Conservation (phyloP, 2,888 invertebrate genomes). For the Gymnocheta viridis region DNA sequence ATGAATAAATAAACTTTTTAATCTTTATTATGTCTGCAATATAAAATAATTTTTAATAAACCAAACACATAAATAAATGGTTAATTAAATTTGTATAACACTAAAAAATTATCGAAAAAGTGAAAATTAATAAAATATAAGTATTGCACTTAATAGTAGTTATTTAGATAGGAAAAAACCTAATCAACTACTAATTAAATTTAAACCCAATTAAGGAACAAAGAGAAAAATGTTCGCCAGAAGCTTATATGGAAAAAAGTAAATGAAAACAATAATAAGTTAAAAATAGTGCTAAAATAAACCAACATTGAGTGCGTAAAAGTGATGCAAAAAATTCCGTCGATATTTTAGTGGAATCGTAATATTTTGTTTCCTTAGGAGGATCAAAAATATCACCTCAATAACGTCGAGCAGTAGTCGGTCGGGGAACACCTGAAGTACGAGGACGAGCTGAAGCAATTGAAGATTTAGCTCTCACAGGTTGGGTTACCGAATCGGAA, state of each 20-base stretch:
- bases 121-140: not conserved
- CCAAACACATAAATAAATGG: not conserved
- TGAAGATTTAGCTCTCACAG: constrained; percentile 83
- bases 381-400: constrained; percentile 71
- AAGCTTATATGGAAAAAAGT: constrained; percentile 70
- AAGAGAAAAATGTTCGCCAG: not conserved
- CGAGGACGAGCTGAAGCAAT: constrained; percentile 82
- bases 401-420: constrained; percentile 82
- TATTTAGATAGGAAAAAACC: not conserved
- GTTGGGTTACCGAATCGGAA: constrained; percentile 84
- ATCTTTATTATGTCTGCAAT: constrained; percentile 16
- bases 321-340: constrained; percentile 51
- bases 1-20: constrained; percentile 2
- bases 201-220: not conserved
- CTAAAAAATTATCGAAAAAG: not conserved
- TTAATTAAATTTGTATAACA: not conserved
- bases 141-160: not conserved
- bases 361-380: constrained; percentile 8
- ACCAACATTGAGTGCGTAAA: constrained; percentile 74
- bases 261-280: constrained; percentile 73
- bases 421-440: constrained; percentile 83
- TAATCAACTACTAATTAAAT: not conserved
- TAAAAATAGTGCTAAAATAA: constrained; percentile 72
- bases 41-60: not conserved
- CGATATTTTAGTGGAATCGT: constrained; percentile 41